A percentile compares a stretch with the other conserved stretches of the same genome.
Evolutionary conservation across 1,140 invertebrate species (phyloP).

Genomic region (Teleopsis dalmanni): DNA sequence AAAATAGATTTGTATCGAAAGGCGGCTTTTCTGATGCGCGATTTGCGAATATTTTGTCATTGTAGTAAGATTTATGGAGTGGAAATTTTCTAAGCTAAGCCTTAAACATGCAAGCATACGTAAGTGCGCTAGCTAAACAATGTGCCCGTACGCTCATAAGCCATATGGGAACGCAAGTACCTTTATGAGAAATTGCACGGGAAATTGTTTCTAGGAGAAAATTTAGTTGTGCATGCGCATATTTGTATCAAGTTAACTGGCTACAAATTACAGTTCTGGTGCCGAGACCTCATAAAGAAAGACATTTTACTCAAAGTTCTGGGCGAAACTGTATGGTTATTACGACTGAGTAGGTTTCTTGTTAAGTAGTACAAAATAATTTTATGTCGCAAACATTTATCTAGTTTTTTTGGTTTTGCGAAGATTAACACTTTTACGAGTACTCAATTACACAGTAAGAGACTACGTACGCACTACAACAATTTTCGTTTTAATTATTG

Average conservation of each 20-base stretch:
- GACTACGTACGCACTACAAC: too few relatives aligned
- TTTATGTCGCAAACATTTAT: too few relatives aligned
- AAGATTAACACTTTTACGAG: too few relatives aligned
- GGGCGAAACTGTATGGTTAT: too few relatives aligned
- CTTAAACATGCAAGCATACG: not conserved
- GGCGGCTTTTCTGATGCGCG: conserved; percentile 42
- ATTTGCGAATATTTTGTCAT: conserved; percentile 45
- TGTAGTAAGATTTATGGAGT: conserved; percentile 44
- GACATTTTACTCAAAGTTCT: too few relatives aligned
- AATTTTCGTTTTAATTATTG: too few relatives aligned
- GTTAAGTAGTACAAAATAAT: too few relatives aligned
- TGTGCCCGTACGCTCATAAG: not conserved
- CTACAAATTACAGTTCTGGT: too few relatives aligned
- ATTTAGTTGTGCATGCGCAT: not conserved
- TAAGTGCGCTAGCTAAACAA: not conserved
- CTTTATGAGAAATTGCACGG: not conserved
- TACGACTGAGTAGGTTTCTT: too few relatives aligned
- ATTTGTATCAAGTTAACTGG: not conserved
- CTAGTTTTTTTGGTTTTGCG: too few relatives aligned
- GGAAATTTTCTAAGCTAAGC: conserved; percentile 15
- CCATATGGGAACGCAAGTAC: not conserved
- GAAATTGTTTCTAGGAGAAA: not conserved
- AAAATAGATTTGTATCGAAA: conserved; percentile 44
- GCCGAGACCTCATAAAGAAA: too few relatives aligned
- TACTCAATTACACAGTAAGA: too few relatives aligned